These are phyloP conservation scores for Pogonus chalceus DNA, from an alignment of 1,140 invertebrate genomes.

Conservation along the genomic window DNA sequence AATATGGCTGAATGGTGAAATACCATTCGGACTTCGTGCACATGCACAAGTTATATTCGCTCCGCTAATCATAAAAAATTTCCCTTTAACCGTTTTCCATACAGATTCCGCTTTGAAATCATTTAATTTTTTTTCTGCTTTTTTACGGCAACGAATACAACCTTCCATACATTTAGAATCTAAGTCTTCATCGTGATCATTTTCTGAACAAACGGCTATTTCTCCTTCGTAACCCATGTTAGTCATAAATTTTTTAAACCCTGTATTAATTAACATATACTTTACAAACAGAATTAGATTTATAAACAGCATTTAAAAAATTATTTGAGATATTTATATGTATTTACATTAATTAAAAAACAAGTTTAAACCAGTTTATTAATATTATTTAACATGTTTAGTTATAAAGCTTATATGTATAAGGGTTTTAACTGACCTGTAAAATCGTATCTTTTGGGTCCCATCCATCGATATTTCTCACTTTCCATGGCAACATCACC, in stretches of 20 bases:
- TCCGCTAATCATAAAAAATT: slow-evolving; percentile 69
- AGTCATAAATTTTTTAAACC: slow-evolving; percentile 60
- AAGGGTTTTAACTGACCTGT: slow-evolving; percentile 50
- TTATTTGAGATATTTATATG: no score
- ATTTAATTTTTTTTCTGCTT: slow-evolving; percentile 10
- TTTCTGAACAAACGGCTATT: slow-evolving; percentile 44
- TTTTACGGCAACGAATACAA: slow-evolving; percentile 20
- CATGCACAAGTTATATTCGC: slow-evolving; percentile 75
- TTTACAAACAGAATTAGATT: not conserved
- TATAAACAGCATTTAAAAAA: not conserved
- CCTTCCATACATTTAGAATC: slow-evolving; percentile 27
- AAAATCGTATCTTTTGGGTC: slow-evolving; percentile 77
- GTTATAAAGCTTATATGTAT: no score
- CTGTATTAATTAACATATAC: slow-evolving; percentile 31
- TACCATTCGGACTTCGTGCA: slow-evolving; percentile 59
- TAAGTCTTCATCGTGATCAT: slow-evolving; percentile 13
- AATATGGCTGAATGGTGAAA: slow-evolving; percentile 69
- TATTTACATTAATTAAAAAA: no score
- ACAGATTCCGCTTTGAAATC: slow-evolving; percentile 16
- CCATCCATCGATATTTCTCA: slow-evolving; percentile 80
- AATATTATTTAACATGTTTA: no score
- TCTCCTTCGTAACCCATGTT: slow-evolving; percentile 67
- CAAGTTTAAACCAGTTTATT: no score
- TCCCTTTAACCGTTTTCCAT: slow-evolving; percentile 56
- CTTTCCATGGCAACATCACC: slow-evolving; percentile 77